Conservation (phyloP, 2,888 invertebrate species). For the Erebia aethiops region DNA sequence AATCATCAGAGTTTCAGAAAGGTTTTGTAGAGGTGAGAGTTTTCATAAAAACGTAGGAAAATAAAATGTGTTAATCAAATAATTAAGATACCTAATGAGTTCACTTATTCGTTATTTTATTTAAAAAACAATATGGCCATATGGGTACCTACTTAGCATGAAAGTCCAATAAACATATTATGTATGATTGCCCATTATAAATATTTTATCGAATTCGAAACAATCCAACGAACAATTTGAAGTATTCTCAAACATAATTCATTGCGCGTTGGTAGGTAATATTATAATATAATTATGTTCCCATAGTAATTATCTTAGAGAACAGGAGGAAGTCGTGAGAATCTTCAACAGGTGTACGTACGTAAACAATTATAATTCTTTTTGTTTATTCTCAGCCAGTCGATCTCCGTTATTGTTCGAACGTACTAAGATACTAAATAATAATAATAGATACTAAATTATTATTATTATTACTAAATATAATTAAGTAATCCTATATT, state of each 20-base stretch:
- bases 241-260: constrained; percentile 30
- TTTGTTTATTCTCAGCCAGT: constrained; percentile 30
- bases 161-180: no score
- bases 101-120: no score
- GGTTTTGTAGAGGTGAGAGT: no score
- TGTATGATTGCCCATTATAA: neutral
- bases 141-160: no score
- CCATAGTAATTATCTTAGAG: constrained; percentile 65
- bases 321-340: constrained; percentile 68
- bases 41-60: no score
- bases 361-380: constrained; percentile 50
- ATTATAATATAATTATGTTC: constrained; percentile 50
- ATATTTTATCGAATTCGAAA: neutral
- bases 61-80: no score
- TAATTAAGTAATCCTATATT: no score
- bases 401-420: constrained; percentile 15
- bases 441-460: neutral
- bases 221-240: constrained; percentile 13
- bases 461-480: no score
- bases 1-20: no score
- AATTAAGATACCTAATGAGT: no score
- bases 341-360: constrained; percentile 66
- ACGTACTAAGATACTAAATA: no score
- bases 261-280: constrained; percentile 27
- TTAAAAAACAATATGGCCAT: neutral